Base-by-base conservation (phyloP, 2,113 vertebrate genomes). In the Rhinopomastus cyanomelas region DNA sequence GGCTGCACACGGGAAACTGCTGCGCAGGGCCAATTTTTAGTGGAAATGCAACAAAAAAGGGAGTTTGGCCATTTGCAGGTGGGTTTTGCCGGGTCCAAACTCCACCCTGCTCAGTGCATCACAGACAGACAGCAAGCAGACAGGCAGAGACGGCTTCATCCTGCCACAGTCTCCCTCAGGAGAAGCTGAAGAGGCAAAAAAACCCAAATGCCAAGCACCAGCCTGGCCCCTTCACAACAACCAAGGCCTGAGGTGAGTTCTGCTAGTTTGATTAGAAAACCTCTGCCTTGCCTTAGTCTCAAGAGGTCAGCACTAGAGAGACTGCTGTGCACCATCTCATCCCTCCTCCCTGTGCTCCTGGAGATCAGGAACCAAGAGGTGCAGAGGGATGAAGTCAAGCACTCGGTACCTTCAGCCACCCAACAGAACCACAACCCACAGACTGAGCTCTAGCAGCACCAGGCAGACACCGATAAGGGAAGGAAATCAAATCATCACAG, bases 401-500 rank as follows among this genome's bases (percentile, higher is more conserved):
- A 4, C 16, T 62, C 10, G 52, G 25, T 13, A 2, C 3, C 0
- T 17, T 6, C 71, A 25, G 7, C 34, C 34, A 15, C 60, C 78
- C 22, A 7, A 46, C 7, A 1, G 74, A 56, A 7, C 1, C 34
- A 18, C 59, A 69, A 1, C 7, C 37, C n/a, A 25, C 0, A 30
- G 30, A 3, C 36, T 3, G 55, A 67, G 81, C 53, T 20, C 2
- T 3, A 12, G 1, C 32, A 62, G 21, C 75, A 11, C 1, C 34
- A n/a, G 18, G 6, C 37, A 49, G 30, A 10, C 19, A 6, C 19
- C 1, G 14, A 2, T 2, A 2, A 30, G 20, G 57, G 27, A n/a
- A n/a, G 44, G 49, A 8, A 11, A 16, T 9, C 0, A 2, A 7
- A 16, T 2, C 11, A 5, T 1, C 61, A 42, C 46, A 10, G 16